These are phyloP conservation scores for Paramisgurnus dabryanus DNA, from an alignment of 2,113 vertebrate species.

Conservation along the genomic window DNA sequence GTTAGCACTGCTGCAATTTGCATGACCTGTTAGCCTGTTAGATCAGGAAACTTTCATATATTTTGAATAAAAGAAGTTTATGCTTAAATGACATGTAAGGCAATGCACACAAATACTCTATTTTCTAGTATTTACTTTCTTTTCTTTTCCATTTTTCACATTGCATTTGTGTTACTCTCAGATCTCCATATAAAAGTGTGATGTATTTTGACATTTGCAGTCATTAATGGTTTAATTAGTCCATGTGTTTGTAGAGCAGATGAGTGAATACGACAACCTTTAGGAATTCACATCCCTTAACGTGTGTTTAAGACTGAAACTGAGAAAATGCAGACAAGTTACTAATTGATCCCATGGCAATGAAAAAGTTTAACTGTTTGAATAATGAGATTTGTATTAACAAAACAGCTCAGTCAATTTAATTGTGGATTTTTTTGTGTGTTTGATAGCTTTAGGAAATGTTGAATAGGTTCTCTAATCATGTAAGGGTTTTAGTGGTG, in stretches of 20 bases:
- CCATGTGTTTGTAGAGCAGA: not conserved
- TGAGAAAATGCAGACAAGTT: not conserved
- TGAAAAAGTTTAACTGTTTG: not conserved
- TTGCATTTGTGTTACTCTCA: not conserved
- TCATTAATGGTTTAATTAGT: slow-evolving; percentile 26
- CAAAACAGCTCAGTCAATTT: not conserved
- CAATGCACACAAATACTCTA: no score
- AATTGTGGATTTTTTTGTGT: not conserved
- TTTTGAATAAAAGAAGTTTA: not conserved
- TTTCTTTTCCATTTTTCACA: slow-evolving; percentile 4
- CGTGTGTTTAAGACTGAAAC: not conserved
- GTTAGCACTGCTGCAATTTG: not conserved
- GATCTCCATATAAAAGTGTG: slow-evolving; percentile 26
- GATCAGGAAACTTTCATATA: not conserved
- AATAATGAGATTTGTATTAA: slow-evolving; percentile 13
- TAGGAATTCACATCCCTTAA: not conserved
- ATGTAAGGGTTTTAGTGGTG: no score
- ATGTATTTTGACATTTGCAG: slow-evolving; percentile 16
- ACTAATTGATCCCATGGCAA: not conserved
- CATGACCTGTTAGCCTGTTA: not conserved
- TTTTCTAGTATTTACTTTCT: no score
- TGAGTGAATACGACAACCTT: not conserved
- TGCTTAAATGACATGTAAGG: no score
- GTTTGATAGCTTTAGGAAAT: no score
- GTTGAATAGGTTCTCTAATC: no score